phyloP scores from a whole-genome alignment of 2,888 invertebrate species.

The Drosophila formosana region DNA sequence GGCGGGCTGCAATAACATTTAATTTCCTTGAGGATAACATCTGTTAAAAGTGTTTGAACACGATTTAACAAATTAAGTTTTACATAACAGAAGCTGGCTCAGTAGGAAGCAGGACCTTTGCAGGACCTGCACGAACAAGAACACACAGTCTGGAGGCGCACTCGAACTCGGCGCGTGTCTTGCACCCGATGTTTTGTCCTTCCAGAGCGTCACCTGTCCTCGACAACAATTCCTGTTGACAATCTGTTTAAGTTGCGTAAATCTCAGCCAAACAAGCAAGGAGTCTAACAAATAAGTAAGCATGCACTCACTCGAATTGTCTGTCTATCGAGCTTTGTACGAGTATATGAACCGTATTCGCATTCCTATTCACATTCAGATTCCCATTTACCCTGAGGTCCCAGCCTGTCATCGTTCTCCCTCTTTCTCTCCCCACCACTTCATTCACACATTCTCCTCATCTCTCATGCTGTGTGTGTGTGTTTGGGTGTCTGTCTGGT shows the following conservation, averaged over 20 bases:
- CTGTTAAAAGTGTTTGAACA: slow-evolving; percentile 65
- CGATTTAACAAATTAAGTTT: slow-evolving; percentile 70
- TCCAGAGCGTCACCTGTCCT: slow-evolving; percentile 20
- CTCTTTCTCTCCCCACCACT: neutral
- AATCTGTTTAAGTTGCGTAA: slow-evolving; percentile 72
- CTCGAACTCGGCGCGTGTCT: slow-evolving; percentile 43
- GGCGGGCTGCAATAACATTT: slow-evolving; percentile 50
- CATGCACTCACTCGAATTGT: slow-evolving; percentile 50
- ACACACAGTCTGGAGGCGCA: slow-evolving; percentile 2
- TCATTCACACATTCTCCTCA: neutral
- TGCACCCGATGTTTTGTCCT: slow-evolving; percentile 28
- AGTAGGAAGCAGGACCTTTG: neutral
- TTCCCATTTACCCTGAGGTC: slow-evolving; percentile 31
- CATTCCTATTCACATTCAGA: slow-evolving; percentile 24
- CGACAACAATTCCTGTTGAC: slow-evolving; percentile 55
- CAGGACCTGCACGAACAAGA: slow-evolving; percentile 11
- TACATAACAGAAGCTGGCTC: slow-evolving; percentile 44
- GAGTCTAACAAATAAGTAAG: slow-evolving; percentile 36
- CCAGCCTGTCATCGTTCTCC: slow-evolving; percentile 17
- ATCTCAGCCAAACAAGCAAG: slow-evolving; percentile 59
- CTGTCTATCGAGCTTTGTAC: slow-evolving; percentile 53
- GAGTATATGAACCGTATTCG: slow-evolving; percentile 14
- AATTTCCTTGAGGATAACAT: slow-evolving; percentile 74
- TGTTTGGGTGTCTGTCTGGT: neutral
- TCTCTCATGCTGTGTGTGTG: neutral